Conservation (phyloP, 2,888 invertebrate genomes). For the Prostheceraeus crozeri region DNA sequence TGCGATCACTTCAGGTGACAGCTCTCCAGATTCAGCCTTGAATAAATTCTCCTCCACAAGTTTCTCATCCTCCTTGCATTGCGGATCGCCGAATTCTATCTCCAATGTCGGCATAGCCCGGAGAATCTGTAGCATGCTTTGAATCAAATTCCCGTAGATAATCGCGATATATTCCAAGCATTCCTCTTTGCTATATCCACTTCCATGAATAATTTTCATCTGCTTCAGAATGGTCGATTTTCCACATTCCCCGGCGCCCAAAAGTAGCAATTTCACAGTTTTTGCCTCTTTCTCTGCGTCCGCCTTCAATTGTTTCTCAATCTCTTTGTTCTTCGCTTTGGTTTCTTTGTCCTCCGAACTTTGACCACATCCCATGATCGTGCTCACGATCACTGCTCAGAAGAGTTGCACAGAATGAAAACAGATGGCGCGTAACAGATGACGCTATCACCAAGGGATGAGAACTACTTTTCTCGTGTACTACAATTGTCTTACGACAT, state of each 20-base stretch:
- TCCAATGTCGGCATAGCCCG: slow-evolving; percentile 79
- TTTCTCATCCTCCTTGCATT: slow-evolving; percentile 48
- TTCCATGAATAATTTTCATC: slow-evolving; percentile 73
- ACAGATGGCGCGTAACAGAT: no score
- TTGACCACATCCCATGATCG: slow-evolving; percentile 27
- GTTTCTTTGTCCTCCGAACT: background rate
- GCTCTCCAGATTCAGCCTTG: slow-evolving; percentile 71
- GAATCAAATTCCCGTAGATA: slow-evolving; percentile 79
- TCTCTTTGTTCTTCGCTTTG: background rate
- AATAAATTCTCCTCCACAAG: no score
- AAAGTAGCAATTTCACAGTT: slow-evolving; percentile 26
- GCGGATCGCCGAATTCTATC: slow-evolving; percentile 74
- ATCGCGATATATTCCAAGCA: slow-evolving; percentile 80
- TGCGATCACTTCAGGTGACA: slow-evolving; percentile 70
- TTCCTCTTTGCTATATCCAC: slow-evolving; percentile 79
- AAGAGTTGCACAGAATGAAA: no score
- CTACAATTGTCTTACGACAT: no score
- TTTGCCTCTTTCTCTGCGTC: slow-evolving; percentile 32
- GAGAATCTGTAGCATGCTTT: slow-evolving; percentile 77
- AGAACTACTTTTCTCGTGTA: no score
- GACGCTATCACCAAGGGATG: no score
- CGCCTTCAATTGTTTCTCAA: slow-evolving; percentile 23
- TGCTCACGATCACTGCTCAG: no score
- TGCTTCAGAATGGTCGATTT: slow-evolving; percentile 27
- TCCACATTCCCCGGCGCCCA: slow-evolving; percentile 32